Evolutionary conservation across 2,888 invertebrate genomes (phyloP).

Genomic region (Gastracanthus pulcherrimus): DNA sequence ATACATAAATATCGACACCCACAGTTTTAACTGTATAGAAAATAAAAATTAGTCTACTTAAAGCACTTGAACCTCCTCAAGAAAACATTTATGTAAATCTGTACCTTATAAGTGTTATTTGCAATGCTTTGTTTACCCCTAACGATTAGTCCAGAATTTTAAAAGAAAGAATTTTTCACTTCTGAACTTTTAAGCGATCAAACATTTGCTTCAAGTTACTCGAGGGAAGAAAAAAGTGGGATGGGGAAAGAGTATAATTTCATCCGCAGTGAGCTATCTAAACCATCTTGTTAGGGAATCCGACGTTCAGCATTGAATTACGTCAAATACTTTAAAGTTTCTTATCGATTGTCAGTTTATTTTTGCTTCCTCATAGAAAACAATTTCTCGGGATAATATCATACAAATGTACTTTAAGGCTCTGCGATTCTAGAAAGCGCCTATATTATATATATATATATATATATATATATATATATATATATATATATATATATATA

Average conservation of each 20-base stretch:
- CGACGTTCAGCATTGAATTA: constrained; percentile 48
- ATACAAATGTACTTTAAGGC: too few species aligned
- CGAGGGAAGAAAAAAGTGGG: constrained; percentile 12
- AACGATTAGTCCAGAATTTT: background rate
- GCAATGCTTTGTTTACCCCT: background rate
- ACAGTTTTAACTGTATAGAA: too few species aligned
- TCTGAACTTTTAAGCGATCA: constrained; percentile 73
- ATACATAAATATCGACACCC: too few species aligned
- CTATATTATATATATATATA: too few species aligned
- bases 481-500: too few species aligned
- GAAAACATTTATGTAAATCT: too few species aligned
- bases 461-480: too few species aligned
- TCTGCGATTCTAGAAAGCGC: too few species aligned
- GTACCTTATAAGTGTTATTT: too few species aligned
- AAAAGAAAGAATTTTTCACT: background rate
- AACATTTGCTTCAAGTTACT: constrained; percentile 71
- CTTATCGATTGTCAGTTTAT: constrained; percentile 42
- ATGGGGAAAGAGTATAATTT: constrained; percentile 36
- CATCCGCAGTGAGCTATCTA: constrained; percentile 23
- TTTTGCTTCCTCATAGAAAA: background rate
- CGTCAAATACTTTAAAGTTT: constrained; percentile 62
- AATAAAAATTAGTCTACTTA: background rate
- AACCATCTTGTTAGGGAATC: constrained; percentile 9
- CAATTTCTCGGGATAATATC: background rate
- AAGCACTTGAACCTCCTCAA: too few species aligned